Evolutionary conservation across 2,797 vertebrate genomes (phyloP).

Genomic region (Esox masquinongy): DNA sequence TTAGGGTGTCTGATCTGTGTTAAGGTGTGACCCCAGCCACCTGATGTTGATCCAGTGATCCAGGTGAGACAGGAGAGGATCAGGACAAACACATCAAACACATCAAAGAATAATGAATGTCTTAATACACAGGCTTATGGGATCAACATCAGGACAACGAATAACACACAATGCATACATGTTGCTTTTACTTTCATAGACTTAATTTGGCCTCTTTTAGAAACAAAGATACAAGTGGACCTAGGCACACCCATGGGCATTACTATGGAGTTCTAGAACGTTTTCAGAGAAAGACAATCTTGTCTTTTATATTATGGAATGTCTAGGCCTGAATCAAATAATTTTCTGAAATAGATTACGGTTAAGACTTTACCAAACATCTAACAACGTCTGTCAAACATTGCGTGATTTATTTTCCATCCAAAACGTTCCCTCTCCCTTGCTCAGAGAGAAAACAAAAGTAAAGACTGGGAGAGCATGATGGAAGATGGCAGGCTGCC

Average conservation of each 20-base stretch:
- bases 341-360: neutral
- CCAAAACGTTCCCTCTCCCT: neutral
- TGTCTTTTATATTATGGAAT: neutral
- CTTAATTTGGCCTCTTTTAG: neutral
- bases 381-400: neutral
- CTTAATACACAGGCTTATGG: slow-evolving; percentile 31
- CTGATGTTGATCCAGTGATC: slow-evolving; percentile 57
- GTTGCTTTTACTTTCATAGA: neutral
- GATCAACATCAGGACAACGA: slow-evolving; percentile 4
- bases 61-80: slow-evolving; percentile 59
- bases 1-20: slow-evolving; percentile 58
- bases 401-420: neutral
- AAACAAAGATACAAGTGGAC: neutral
- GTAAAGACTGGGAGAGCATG: neutral
- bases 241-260: neutral
- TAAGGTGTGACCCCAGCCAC: slow-evolving; percentile 32
- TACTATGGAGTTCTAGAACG: neutral
- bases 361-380: neutral
- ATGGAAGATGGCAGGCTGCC: slow-evolving; percentile 33
- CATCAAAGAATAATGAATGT: slow-evolving; percentile 54
- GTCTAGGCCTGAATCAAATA: neutral
- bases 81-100: slow-evolving; percentile 51
- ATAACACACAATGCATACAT: neutral
- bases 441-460: neutral
- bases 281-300: neutral